A percentile compares a stretch with the other conserved stretches of the same genome.
Evolutionary conservation across 2,888 invertebrate genomes (phyloP).

Genomic region (Acanthosoma haemorrhoidale): DNA sequence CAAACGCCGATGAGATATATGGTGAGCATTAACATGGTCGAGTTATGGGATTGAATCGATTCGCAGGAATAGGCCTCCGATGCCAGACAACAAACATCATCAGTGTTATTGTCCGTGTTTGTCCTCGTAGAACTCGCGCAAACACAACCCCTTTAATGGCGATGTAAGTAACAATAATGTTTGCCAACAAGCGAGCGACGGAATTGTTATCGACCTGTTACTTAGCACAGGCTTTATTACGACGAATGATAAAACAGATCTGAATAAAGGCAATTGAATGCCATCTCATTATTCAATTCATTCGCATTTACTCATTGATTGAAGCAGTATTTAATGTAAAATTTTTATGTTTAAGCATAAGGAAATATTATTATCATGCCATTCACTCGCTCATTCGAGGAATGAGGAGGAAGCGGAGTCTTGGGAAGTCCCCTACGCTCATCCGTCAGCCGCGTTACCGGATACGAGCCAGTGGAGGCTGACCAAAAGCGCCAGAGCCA

Average conservation of each 20-base stretch:
- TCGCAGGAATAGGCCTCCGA: neutral
- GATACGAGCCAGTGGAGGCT: too few relatives aligned
- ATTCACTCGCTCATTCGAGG: too few relatives aligned
- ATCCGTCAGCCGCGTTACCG: too few relatives aligned
- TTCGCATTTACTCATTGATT: too few relatives aligned
- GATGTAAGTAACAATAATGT: neutral
- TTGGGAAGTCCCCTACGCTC: too few relatives aligned
- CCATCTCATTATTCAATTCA: too few relatives aligned
- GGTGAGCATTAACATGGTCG: neutral
- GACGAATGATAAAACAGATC: neutral
- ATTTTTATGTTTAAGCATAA: too few relatives aligned
- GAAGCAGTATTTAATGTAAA: too few relatives aligned
- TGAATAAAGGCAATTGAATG: too few relatives aligned
- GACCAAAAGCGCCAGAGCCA: too few relatives aligned
- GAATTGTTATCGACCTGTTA: neutral
- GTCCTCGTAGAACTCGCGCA: conserved; percentile 1
- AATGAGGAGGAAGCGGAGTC: too few relatives aligned
- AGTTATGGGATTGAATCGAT: neutral
- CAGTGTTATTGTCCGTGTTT: neutral
- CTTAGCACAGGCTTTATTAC: neutral
- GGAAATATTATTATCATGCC: too few relatives aligned
- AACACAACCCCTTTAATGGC: neutral
- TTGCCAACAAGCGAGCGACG: neutral
- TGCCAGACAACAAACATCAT: neutral
- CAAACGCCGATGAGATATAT: neutral